Conservation (phyloP, 1,140 invertebrate species). For the Thrips palmi region DNA sequence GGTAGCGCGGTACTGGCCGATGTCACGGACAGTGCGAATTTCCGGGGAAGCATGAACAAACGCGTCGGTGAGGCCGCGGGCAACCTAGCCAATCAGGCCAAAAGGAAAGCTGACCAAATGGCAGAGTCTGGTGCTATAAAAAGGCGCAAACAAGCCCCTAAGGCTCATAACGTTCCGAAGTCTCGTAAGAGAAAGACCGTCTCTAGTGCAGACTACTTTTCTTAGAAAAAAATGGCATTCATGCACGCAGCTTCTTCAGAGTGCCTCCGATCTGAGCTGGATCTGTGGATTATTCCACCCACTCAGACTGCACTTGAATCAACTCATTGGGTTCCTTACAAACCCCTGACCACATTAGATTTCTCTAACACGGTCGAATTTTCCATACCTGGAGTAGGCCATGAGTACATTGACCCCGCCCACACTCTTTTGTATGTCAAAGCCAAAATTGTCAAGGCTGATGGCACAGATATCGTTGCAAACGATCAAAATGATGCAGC, state of each 20-base stretch:
- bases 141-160: no score
- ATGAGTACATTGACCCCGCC: constrained; percentile 22
- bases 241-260: constrained; percentile 16
- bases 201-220: no score
- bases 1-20: constrained; percentile 16
- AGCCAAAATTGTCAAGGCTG: constrained; percentile 17
- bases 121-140: background rate
- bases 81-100: no score
- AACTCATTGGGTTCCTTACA: constrained; percentile 21
- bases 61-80: constrained; percentile 16
- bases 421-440: constrained; percentile 22
- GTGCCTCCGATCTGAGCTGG: constrained; percentile 22
- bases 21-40: constrained; percentile 12
- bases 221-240: constrained; percentile 16
- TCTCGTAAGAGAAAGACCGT: constrained; percentile 3
- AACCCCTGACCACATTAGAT: constrained; percentile 22
- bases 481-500: constrained; percentile 14
- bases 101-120: constrained; percentile 14
- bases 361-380: constrained; percentile 24
- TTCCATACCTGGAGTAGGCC: constrained; percentile 19
- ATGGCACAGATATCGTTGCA: constrained; percentile 12
- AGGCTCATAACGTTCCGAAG: constrained; percentile 4
- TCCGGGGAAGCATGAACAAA: constrained; percentile 15
- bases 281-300: constrained; percentile 24
- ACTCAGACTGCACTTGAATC: constrained; percentile 24